phyloP scores from a whole-genome alignment of 2,113 vertebrate species.

The Picathartes gymnocephalus region DNA sequence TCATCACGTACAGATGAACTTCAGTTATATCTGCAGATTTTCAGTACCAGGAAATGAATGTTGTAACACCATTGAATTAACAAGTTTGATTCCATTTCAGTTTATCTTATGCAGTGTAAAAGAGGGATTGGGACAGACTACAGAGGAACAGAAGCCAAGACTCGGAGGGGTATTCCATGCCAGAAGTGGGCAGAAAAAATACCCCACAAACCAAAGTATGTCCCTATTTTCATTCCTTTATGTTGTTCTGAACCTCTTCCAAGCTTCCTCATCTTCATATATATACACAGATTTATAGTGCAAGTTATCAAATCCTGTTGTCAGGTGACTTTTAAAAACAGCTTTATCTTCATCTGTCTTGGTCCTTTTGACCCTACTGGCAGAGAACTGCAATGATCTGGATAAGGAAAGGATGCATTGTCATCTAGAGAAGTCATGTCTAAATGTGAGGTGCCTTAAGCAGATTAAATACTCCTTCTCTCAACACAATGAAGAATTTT shows the following conservation, averaged over 20 bases:
- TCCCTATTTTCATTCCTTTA: not conserved
- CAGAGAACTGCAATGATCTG: not conserved
- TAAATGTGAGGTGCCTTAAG: not conserved
- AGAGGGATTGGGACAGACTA: constrained; percentile 79
- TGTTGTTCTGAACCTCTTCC: not conserved
- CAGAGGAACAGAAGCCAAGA: constrained; percentile 80
- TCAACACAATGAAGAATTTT: not conserved
- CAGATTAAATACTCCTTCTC: not conserved
- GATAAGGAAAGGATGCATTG: not conserved
- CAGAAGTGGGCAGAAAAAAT: constrained; percentile 75
- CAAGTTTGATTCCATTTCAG: constrained; percentile 58
- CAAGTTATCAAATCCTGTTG: not conserved
- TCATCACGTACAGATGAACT: not conserved
- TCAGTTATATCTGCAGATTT: not conserved
- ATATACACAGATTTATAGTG: not conserved
- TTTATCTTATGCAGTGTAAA: constrained; percentile 80
- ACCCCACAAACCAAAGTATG: constrained; percentile 84
- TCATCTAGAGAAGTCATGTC: not conserved
- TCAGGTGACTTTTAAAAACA: not conserved
- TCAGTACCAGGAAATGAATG: not conserved
- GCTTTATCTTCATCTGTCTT: not conserved
- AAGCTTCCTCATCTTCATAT: not conserved
- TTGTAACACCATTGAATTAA: not conserved
- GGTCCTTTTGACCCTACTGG: not conserved
- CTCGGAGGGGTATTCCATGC: constrained; percentile 72